Conservation (phyloP, 1,140 invertebrate genomes). For the Zelostemma sp. region DNA sequence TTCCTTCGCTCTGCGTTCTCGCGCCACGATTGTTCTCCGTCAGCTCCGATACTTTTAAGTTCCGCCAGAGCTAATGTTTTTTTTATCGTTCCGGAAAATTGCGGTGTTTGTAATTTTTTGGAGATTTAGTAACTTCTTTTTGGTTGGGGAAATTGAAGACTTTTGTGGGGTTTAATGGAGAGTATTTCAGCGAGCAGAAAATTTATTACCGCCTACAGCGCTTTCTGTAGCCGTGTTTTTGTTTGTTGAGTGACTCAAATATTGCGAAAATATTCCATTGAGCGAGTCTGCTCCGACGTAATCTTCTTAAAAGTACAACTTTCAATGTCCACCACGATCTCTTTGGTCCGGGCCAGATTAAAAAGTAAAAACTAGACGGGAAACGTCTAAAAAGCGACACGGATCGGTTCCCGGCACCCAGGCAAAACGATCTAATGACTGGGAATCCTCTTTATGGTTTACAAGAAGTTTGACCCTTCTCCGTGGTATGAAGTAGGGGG, state of each 20-base stretch:
- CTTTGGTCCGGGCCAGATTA: conserved; percentile 33
- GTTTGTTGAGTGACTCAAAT: background rate
- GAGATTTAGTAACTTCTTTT: no score
- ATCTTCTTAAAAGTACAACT: conserved; percentile 48
- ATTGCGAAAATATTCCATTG: background rate
- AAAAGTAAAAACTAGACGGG: conserved; percentile 42
- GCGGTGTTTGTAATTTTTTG: no score
- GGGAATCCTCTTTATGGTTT: conserved; percentile 70
- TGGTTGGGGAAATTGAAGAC: no score
- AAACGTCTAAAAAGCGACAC: conserved; percentile 44
- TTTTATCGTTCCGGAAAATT: background rate
- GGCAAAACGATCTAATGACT: conserved; percentile 68
- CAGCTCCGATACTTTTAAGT: background rate
- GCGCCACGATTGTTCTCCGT: conserved; percentile 51
- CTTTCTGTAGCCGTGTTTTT: no score
- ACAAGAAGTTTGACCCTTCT: conserved; percentile 67
- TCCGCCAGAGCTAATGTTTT: background rate
- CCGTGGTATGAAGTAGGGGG: conserved; percentile 9
- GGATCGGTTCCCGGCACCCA: conserved; percentile 45
- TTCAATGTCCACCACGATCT: conserved; percentile 27
- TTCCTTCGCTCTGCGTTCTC: conserved; percentile 37
- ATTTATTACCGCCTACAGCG: no score
- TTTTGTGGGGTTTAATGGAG: no score
- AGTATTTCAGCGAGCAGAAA: no score
- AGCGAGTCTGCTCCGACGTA: conserved; percentile 25